phyloP scores from a whole-genome alignment of 2,888 invertebrate genomes.

The Vesta saturnalis region DNA sequence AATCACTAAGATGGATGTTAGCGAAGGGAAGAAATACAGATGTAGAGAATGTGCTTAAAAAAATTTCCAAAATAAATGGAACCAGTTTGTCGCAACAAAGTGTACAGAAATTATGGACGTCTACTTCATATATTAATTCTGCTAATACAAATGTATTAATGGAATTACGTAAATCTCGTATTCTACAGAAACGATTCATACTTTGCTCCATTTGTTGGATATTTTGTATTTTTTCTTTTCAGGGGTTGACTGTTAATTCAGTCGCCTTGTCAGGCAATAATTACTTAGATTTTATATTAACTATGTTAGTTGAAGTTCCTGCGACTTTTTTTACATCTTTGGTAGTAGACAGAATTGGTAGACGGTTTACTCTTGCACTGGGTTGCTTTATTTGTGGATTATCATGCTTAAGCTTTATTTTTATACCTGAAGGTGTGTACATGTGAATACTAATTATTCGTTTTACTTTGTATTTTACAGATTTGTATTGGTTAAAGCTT shows the following conservation, averaged over 20 bases:
- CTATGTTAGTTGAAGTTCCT: slow-evolving; percentile 76
- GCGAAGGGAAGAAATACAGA: slow-evolving; percentile 68
- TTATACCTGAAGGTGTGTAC: slow-evolving; percentile 65
- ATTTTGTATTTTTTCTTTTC: slow-evolving; percentile 81
- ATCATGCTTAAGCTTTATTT: slow-evolving; percentile 69
- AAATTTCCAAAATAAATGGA: slow-evolving; percentile 68
- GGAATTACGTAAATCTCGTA: slow-evolving; percentile 66
- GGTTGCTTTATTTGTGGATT: slow-evolving; percentile 71
- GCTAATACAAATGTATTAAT: too few species aligned
- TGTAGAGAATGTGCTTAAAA: neutral
- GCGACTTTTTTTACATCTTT: slow-evolving; percentile 73
- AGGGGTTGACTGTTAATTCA: slow-evolving; percentile 81
- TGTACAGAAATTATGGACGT: slow-evolving; percentile 53
- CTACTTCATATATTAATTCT: too few species aligned
- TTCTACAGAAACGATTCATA: slow-evolving; percentile 65
- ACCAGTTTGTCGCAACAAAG: slow-evolving; percentile 53
- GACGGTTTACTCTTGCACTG: slow-evolving; percentile 70
- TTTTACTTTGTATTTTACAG: slow-evolving; percentile 49
- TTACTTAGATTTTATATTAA: slow-evolving; percentile 79
- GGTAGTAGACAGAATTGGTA: slow-evolving; percentile 71
- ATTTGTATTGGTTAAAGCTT: slow-evolving; percentile 64
- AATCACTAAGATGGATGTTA: slow-evolving; percentile 81
- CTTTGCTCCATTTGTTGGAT: slow-evolving; percentile 83
- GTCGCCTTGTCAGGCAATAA: slow-evolving; percentile 78
- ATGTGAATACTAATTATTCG: neutral